Evolutionary conservation across 2,797 vertebrate genomes (phyloP).

Genomic region (Chelidonichthys spinosus): DNA sequence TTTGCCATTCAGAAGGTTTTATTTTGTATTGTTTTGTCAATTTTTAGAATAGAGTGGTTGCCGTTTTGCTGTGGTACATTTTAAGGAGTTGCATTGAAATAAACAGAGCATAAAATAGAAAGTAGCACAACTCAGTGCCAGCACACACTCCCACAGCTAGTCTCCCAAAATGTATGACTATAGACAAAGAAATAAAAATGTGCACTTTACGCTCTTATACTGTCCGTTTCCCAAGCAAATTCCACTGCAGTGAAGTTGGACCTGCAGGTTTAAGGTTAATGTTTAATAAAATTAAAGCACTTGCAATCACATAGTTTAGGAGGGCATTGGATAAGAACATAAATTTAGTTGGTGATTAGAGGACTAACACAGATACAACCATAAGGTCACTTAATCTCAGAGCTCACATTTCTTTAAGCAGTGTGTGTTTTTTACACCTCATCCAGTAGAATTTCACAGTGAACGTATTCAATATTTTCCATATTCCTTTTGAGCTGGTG

Average conservation of each 20-base stretch:
- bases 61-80: not conserved
- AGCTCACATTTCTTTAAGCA: not conserved
- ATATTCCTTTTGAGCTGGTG: not conserved
- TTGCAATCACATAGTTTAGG: constrained; percentile 37
- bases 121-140: constrained; percentile 2
- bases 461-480: not conserved
- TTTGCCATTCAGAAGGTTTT: not conserved
- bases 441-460: not conserved
- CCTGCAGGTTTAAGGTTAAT: constrained; percentile 41
- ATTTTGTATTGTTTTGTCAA: not conserved
- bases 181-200: constrained; percentile 5
- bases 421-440: too few relatives aligned
- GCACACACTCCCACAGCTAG: not conserved
- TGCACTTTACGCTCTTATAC: constrained; percentile 13
- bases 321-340: constrained; percentile 18
- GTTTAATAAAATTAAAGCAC: constrained; percentile 41
- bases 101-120: constrained; percentile 16
- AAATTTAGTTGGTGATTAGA: constrained; percentile 8
- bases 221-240: constrained; percentile 26
- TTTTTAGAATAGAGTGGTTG: not conserved
- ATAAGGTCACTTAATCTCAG: not conserved
- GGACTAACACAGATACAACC: not conserved
- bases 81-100: too few relatives aligned
- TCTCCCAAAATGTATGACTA: not conserved
- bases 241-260: constrained; percentile 33